phyloP scores from a whole-genome alignment of 2,888 invertebrate genomes.

The Calliopum simillimum region DNA sequence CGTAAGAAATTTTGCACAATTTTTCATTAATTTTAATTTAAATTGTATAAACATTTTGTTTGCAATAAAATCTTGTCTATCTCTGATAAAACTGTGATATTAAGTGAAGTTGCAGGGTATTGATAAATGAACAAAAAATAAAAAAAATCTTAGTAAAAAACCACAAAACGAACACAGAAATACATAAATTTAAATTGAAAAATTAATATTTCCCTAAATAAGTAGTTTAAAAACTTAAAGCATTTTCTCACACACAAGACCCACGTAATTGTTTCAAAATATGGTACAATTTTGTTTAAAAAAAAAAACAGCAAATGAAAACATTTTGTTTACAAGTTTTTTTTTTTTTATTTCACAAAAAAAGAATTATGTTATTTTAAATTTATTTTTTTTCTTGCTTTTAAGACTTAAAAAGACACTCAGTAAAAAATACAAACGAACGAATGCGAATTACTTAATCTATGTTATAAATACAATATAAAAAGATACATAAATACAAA shows the following conservation, averaged over 20 bases:
- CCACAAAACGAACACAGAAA: slow-evolving; percentile 41
- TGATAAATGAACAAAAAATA: slow-evolving; percentile 53
- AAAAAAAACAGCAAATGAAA: too few relatives aligned
- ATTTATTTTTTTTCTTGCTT: neutral
- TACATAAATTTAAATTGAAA: slow-evolving; percentile 44
- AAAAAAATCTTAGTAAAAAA: slow-evolving; percentile 35
- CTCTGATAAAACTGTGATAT: slow-evolving; percentile 66
- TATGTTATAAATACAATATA: neutral
- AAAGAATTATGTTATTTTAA: too few relatives aligned
- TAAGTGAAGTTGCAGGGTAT: slow-evolving; percentile 66
- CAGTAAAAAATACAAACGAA: slow-evolving; percentile 1
- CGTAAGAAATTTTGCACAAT: slow-evolving; percentile 53
- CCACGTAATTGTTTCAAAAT: neutral
- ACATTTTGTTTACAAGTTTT: too few relatives aligned
- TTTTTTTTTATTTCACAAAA: too few relatives aligned
- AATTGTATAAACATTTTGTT: slow-evolving; percentile 29
- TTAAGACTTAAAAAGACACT: slow-evolving; percentile 15
- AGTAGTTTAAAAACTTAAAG: slow-evolving; percentile 18
- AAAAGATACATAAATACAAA: neutral
- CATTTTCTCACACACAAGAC: slow-evolving; percentile 12
- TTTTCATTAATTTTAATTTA: slow-evolving; percentile 55
- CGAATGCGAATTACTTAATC: slow-evolving; percentile 25
- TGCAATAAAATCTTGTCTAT: slow-evolving; percentile 56
- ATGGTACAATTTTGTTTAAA: neutral
- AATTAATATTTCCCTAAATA: slow-evolving; percentile 29